Percentiles rank a stretch among this genome's conserved stretches.
Evolutionary conservation across 2,797 vertebrate genomes (phyloP).

Genomic region (Chelmon rostratus): DNA sequence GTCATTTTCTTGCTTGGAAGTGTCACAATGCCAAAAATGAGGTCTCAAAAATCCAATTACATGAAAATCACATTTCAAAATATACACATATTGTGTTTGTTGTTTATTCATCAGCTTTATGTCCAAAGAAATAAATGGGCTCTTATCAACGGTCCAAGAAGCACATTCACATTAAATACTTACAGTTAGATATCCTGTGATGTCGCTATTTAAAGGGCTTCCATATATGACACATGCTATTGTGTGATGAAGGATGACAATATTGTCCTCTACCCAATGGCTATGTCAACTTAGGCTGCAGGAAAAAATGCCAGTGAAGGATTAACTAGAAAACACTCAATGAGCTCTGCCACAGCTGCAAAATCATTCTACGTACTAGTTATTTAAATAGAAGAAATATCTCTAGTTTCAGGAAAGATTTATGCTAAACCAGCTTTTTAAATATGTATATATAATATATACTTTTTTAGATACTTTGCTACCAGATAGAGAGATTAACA

Average conservation of each 20-base stretch:
- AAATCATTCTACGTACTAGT: background rate
- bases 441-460: too few species aligned
- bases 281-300: background rate
- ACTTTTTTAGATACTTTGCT: background rate
- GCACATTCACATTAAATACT: background rate
- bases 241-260: background rate
- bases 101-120: slow-evolving; percentile 12
- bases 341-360: background rate
- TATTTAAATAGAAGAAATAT: background rate
- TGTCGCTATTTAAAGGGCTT: background rate
- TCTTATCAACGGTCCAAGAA: slow-evolving; percentile 1
- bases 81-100: background rate
- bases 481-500: background rate
- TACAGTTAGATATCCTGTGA: background rate
- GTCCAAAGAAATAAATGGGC: slow-evolving; percentile 19
- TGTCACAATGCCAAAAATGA: slow-evolving; percentile 1
- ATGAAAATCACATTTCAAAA: slow-evolving; percentile 11
- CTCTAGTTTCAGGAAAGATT: background rate
- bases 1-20: slow-evolving; percentile 1
- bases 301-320: background rate
- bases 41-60: slow-evolving; percentile 3
- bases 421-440: background rate
- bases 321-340: background rate
- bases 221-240: background rate
- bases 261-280: background rate